Evolutionary conservation across 2,888 invertebrate species (phyloP).

Genomic region (Drosophila differens): DNA sequence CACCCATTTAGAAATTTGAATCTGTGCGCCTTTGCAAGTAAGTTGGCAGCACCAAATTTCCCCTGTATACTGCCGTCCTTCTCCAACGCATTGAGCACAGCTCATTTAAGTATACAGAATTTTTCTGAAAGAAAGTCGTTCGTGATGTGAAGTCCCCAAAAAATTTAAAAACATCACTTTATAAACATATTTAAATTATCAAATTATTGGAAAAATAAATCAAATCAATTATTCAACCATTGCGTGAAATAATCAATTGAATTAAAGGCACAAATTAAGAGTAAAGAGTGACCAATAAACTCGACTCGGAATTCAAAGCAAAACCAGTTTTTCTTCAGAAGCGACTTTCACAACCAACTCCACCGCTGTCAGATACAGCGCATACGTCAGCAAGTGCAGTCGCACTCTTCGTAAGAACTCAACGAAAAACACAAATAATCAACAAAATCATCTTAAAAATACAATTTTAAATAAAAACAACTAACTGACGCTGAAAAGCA

Average conservation of each 20-base stretch:
- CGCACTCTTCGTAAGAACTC: not conserved
- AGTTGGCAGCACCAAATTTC: slow-evolving; percentile 36
- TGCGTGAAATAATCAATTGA: not conserved
- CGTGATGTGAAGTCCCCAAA: slow-evolving; percentile 32
- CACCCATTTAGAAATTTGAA: slow-evolving; percentile 14
- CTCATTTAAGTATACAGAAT: slow-evolving; percentile 70
- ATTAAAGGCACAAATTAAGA: not conserved
- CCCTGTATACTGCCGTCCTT: slow-evolving; percentile 19
- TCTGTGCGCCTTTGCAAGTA: slow-evolving; percentile 8
- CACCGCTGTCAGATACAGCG: slow-evolving; percentile 23
- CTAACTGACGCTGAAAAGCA: not conserved
- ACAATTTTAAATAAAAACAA: slow-evolving; percentile 2
- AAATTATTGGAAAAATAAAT: not conserved
- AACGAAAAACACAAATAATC: slow-evolving; percentile 1
- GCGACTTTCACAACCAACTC: slow-evolving; percentile 26
- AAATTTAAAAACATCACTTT: slow-evolving; percentile 11
- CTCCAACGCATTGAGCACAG: slow-evolving; percentile 14
- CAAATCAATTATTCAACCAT: not conserved
- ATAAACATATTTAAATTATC: not conserved
- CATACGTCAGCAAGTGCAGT: slow-evolving; percentile 61
- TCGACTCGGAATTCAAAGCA: slow-evolving; percentile 4
- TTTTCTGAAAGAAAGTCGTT: slow-evolving; percentile 51
- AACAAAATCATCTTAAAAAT: slow-evolving; percentile 2
- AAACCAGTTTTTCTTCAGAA: slow-evolving; percentile 51
- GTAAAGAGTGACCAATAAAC: not conserved